Evolutionary conservation across 2,113 vertebrate species (phyloP).

Genomic region (Otus sunia): DNA sequence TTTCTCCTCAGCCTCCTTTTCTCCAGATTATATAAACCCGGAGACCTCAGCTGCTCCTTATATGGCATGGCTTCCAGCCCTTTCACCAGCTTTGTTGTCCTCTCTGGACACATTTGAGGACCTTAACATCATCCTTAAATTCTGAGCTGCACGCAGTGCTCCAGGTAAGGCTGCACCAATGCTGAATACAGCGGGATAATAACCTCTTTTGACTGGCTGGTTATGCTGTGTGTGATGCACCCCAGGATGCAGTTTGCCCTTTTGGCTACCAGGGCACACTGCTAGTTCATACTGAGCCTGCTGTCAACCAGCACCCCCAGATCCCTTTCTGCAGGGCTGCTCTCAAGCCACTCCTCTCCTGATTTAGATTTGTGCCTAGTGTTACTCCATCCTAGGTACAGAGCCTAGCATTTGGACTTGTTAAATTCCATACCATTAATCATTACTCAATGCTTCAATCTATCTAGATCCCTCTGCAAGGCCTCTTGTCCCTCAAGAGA

Average conservation of each 20-base stretch:
- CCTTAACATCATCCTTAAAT: neutral
- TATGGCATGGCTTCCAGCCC: neutral
- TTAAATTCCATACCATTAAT: neutral
- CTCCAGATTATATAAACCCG: neutral
- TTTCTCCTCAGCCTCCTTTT: neutral
- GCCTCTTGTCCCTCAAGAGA: neutral
- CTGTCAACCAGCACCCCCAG: neutral
- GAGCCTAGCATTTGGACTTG: neutral
- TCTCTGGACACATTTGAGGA: neutral
- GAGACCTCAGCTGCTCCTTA: neutral
- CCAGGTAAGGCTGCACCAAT: accelerated
- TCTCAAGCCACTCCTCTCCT: neutral
- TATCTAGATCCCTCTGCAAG: neutral
- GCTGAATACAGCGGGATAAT: accelerated
- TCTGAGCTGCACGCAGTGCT: neutral
- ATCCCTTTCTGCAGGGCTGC: neutral
- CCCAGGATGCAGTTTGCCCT: neutral
- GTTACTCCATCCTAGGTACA: neutral
- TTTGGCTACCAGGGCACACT: neutral
- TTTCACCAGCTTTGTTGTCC: neutral
- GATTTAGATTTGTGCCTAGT: accelerated
- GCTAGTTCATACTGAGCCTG: neutral
- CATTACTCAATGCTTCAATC: neutral
- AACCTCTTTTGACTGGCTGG: accelerated
- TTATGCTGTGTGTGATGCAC: neutral